Evolutionary conservation across 2,113 vertebrate species (phyloP), one percentile per base, ranked within the genome.

Genomic region (Malurus alboscapulatus): DNA sequence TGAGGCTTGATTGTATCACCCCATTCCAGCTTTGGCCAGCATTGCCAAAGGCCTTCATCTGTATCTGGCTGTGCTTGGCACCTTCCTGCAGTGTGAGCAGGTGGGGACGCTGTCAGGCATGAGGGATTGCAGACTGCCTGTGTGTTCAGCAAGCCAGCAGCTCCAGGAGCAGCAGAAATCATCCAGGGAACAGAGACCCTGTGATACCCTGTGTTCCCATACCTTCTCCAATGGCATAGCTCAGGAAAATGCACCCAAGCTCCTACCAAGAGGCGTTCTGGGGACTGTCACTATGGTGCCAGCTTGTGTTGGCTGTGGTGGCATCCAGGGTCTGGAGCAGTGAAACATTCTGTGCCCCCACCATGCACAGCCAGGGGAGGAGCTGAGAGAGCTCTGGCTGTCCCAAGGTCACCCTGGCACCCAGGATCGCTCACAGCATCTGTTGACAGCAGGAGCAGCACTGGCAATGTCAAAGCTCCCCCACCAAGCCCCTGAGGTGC

Each of bases 81-180:
- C 27, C 9, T 71, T 59, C 0, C 0, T 11, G 29, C 3, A 2
- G 34, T 0, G 0, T 1, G 9, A 68, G 45, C 55, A 81, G 45
- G 18, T 4, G 48, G 47, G 61, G 51, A 71, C 0, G 3, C 36
- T 86, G 44, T 42, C 77, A 81, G 44, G 32, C 9, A 4, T 3
- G 2, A 87, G 42, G 75, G 32, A 17, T 32, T 45, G 12, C 12
- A 47, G 22, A 71, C 17, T n/a, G 5, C 30, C 38, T 67, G 30
- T 47, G 30, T 14, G 7, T 48, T 73, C 32, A 51, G 48, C 48
- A 83, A 88, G 40, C 6, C 83, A 85, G 22, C 2, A 4, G 40
- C 10, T 63, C 75, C 34, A 47, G 24, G 11, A 80, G 40, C 42
- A 82, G 58, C 40, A 87, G 66, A 7, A 16, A 47, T 14, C 40